Conservation (phyloP, 2,797 vertebrate genomes). For the Siniperca undulata region DNA sequence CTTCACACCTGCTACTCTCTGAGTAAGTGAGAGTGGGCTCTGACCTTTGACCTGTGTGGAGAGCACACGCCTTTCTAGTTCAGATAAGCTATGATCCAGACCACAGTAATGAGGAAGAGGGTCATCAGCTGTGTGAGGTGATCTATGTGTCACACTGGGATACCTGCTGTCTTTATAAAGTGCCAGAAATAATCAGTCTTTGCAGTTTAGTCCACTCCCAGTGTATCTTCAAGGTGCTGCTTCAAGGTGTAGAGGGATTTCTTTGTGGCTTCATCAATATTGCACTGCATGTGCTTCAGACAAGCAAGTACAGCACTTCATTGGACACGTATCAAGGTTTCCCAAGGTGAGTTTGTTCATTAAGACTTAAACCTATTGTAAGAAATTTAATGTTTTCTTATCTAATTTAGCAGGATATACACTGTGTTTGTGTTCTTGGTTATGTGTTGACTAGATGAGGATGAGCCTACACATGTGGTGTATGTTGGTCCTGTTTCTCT, state of each 20-base stretch:
- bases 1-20: slow-evolving; percentile 73
- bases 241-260: slow-evolving; percentile 23
- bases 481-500: slow-evolving; percentile 74
- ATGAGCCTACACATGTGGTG: slow-evolving; percentile 69
- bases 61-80: slow-evolving; percentile 4
- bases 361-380: not conserved
- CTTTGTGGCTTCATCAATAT: slow-evolving; percentile 20
- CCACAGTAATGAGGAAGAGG: slow-evolving; percentile 67
- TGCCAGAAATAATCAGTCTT: slow-evolving; percentile 12
- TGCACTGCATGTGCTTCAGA: slow-evolving; percentile 44
- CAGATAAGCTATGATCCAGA: slow-evolving; percentile 28
- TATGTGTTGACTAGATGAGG: slow-evolving; percentile 44
- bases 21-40: slow-evolving; percentile 29
- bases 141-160: slow-evolving; percentile 40
- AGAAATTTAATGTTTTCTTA: not conserved
- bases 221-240: slow-evolving; percentile 11
- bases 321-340: slow-evolving; percentile 34
- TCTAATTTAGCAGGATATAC: not conserved
- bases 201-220: not conserved
- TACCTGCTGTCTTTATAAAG: slow-evolving; percentile 71
- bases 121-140: slow-evolving; percentile 49
- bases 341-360: slow-evolving; percentile 57
- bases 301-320: slow-evolving; percentile 22
- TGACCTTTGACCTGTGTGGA: slow-evolving; percentile 60
- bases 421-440: slow-evolving; percentile 13